These are phyloP conservation scores for Fragum fragum DNA, from an alignment of 2,888 invertebrate genomes.

Conservation along the genomic window DNA sequence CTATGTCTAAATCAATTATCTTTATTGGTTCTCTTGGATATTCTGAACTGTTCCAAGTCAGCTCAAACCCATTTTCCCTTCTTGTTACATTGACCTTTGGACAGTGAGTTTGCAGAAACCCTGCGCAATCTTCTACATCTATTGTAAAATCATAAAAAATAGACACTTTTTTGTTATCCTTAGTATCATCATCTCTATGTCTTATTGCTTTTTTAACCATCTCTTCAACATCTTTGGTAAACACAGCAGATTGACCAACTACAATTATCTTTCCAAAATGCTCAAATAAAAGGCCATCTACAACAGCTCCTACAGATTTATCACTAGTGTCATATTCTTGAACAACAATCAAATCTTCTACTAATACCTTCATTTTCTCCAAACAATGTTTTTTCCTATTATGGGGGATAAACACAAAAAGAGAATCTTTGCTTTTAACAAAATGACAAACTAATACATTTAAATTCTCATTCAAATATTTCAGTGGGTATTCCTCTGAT, in stretches of 20 bases:
- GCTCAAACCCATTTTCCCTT: not conserved
- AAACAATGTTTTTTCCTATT: not conserved
- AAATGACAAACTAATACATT: not conserved
- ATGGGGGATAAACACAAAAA: not conserved
- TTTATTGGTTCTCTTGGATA: not conserved
- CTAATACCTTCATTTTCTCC: not conserved
- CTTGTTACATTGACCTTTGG: not conserved
- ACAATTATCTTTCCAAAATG: slow-evolving; percentile 2
- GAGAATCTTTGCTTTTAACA: not conserved
- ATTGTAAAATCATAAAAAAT: not conserved
- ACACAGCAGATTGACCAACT: not conserved
- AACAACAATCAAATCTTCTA: not conserved
- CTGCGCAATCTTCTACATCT: not conserved
- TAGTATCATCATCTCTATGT: no score
- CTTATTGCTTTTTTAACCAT: not conserved
- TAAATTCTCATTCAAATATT: not conserved
- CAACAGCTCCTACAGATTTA: no score
- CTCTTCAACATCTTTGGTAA: not conserved
- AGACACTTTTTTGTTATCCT: no score
- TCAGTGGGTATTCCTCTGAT: not conserved
- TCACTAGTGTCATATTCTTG: not conserved
- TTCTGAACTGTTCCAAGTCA: not conserved
- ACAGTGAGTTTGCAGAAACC: not conserved
- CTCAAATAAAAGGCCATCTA: not conserved
- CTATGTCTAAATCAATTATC: not conserved